phyloP scores from a whole-genome alignment of 2,888 invertebrate genomes.

The Chrysolina americana region DNA sequence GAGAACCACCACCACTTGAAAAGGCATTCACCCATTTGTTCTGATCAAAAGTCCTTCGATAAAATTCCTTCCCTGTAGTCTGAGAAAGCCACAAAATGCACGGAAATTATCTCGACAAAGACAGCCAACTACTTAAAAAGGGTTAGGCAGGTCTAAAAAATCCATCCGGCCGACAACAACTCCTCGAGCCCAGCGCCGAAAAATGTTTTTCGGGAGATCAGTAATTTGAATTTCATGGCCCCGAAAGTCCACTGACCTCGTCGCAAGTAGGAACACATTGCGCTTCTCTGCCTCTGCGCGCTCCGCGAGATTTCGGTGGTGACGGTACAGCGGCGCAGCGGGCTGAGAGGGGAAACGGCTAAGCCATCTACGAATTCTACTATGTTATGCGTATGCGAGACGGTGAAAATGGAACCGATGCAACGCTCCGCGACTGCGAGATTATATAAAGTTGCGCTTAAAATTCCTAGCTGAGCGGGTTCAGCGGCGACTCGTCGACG shows the following conservation, averaged over 20 bases:
- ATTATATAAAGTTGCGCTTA: constrained; percentile 48
- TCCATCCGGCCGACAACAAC: constrained; percentile 21
- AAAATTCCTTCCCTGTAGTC: not conserved
- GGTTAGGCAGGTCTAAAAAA: constrained; percentile 19
- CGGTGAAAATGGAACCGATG: constrained; percentile 48
- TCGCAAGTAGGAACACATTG: constrained; percentile 69
- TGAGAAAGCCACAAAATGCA: not conserved
- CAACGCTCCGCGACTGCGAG: constrained; percentile 42
- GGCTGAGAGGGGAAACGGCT: constrained; percentile 48
- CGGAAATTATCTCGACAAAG: constrained; percentile 7
- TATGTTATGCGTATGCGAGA: constrained; percentile 47
- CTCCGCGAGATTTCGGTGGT: constrained; percentile 56
- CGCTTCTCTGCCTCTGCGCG: constrained; percentile 65
- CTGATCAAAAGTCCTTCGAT: not conserved
- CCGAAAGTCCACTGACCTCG: constrained; percentile 66
- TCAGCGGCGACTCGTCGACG: constrained; percentile 42
- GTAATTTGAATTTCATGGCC: constrained; percentile 65
- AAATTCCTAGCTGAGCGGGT: constrained; percentile 47
- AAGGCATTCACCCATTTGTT: too few species aligned
- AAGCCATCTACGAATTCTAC: constrained; percentile 37
- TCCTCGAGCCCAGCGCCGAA: constrained; percentile 34
- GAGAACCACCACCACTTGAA: too few species aligned
- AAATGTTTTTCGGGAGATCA: constrained; percentile 58
- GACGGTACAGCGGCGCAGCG: constrained; percentile 46
- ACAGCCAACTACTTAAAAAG: constrained; percentile 17